phyloP scores from a whole-genome alignment of 2,113 vertebrate species.

The Bubo scandiacus region DNA sequence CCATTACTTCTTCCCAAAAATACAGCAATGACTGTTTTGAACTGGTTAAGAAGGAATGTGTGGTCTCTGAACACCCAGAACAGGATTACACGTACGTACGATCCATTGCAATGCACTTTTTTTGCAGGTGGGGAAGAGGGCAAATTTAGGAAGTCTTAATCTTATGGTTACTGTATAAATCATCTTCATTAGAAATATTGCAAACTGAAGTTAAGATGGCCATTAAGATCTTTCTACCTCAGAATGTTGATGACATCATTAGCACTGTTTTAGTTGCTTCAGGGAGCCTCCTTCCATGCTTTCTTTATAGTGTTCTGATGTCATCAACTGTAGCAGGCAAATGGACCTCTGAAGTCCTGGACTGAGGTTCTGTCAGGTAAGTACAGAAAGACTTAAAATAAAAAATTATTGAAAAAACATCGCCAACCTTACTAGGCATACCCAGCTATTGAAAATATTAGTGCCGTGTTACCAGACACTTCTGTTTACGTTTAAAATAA shows the following conservation, averaged over 20 bases:
- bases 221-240: background rate
- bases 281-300: background rate
- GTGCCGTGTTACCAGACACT: background rate
- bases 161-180: background rate
- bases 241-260: background rate
- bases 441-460: background rate
- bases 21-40: background rate
- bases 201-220: background rate
- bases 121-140: fast-evolving
- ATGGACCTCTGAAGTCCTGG: background rate
- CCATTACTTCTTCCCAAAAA: background rate
- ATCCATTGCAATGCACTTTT: background rate
- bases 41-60: background rate
- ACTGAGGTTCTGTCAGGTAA: background rate
- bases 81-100: background rate
- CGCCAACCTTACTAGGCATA: background rate
- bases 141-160: background rate
- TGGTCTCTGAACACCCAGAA: background rate
- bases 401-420: background rate
- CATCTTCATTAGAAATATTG: background rate
- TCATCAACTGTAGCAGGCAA: background rate
- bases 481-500: background rate
- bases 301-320: background rate
- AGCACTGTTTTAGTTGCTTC: background rate
- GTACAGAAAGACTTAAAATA: background rate